Conservation (phyloP, 35 echinoderm and acorn worm genomes). For the Hemicentrotus pulcherrimus region DNA sequence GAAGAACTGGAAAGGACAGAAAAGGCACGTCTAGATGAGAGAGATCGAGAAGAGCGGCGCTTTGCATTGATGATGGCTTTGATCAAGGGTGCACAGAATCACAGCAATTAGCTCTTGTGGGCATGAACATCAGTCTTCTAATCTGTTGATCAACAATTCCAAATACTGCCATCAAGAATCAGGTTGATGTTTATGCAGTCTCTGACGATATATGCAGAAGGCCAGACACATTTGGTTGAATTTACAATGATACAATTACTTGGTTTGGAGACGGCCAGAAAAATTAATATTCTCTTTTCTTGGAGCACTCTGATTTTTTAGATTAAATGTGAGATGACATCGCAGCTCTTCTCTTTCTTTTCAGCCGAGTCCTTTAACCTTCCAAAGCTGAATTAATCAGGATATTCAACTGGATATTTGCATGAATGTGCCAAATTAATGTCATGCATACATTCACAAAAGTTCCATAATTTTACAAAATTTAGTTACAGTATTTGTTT, state of each 20-base stretch:
- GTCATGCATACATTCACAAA: too few species aligned
- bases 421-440: too few species aligned
- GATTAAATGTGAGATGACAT: background rate
- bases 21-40: constrained; percentile 10
- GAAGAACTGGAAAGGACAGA: constrained; percentile 9
- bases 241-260: background rate
- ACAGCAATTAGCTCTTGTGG: background rate
- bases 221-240: background rate
- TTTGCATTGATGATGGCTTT: background rate
- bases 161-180: background rate
- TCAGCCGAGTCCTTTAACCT: background rate
- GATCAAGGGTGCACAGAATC: background rate
- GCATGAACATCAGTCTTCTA: background rate
- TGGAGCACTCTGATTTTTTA: too few species aligned
- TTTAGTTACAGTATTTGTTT: too few species aligned
- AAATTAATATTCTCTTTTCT: background rate
- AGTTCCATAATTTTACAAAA: too few species aligned
- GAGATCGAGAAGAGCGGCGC: background rate
- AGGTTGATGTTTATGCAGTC: background rate
- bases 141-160: background rate
- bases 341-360: background rate
- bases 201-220: background rate
- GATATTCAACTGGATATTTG: too few species aligned
- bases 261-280: background rate
- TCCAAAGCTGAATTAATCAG: background rate